Evolutionary conservation across 1,140 invertebrate genomes (phyloP).

Genomic region (Drosophila busckii): DNA sequence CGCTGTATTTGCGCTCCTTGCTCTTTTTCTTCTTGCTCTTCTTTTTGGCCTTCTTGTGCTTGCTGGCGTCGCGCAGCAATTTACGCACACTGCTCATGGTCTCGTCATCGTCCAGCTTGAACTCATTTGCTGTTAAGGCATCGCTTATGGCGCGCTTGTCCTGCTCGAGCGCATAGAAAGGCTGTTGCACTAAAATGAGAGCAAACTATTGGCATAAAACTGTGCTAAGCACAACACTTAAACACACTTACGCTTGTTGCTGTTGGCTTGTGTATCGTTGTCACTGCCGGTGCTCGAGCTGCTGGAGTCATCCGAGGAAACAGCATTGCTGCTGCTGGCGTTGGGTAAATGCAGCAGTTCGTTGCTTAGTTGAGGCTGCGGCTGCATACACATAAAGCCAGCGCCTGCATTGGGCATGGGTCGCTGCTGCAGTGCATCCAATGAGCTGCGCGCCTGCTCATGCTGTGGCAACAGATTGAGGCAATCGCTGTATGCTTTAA

Average conservation of each 20-base stretch:
- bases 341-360: conserved; percentile 22
- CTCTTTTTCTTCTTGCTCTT: conserved; percentile 82
- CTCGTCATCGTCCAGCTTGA: conserved; percentile 88
- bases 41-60: conserved; percentile 88
- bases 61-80: conserved; percentile 88
- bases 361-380: conserved; percentile 6
- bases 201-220: conserved; percentile 56
- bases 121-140: conserved; percentile 51
- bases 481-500: conserved; percentile 90
- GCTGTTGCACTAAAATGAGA: conserved; percentile 67
- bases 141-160: conserved; percentile 51
- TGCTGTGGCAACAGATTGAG: conserved; percentile 89
- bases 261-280: conserved; percentile 37
- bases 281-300: conserved; percentile 50
- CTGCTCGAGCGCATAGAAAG: conserved; percentile 79
- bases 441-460: conserved; percentile 89
- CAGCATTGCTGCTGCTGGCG: background rate
- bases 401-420: background rate
- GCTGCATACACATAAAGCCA: background rate
- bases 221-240: background rate
- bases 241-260: conserved; percentile 40
- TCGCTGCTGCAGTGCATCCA: conserved; percentile 80
- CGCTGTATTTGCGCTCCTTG: conserved; percentile 81
- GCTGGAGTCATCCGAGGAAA: conserved; percentile 51
- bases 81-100: conserved; percentile 91